Percentiles rank a stretch among this genome's conserved stretches.
phyloP scores from a whole-genome alignment of 2,888 invertebrate species.

The Eucera pruinosa region DNA sequence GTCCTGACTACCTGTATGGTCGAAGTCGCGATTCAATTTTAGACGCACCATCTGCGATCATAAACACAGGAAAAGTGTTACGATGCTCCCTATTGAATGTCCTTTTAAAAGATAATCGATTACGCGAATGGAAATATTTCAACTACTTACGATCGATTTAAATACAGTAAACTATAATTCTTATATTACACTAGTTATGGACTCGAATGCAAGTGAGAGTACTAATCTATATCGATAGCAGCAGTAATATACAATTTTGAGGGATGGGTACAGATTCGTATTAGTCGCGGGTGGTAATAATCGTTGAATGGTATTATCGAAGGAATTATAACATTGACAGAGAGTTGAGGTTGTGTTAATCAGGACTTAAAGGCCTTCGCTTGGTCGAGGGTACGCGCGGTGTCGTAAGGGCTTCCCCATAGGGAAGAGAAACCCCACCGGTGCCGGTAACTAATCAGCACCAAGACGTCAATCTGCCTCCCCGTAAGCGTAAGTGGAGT shows the following conservation, averaged over 20 bases:
- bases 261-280: background rate
- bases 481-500: constrained; percentile 37
- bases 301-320: constrained; percentile 75
- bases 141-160: background rate
- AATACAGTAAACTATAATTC: background rate
- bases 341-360: constrained; percentile 77
- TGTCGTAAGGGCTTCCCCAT: constrained; percentile 76
- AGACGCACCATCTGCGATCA: constrained; percentile 24
- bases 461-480: constrained; percentile 73
- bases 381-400: constrained; percentile 69
- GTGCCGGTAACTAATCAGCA: constrained; percentile 81
- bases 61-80: constrained; percentile 32
- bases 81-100: no score
- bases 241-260: background rate
- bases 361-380: constrained; percentile 78
- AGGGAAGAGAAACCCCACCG: constrained; percentile 77
- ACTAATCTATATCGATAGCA: background rate
- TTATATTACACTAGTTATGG: background rate
- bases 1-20: constrained; percentile 70
- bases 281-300: constrained; percentile 68
- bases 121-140: background rate
- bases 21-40: constrained; percentile 70
- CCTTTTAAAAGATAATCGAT: background rate
- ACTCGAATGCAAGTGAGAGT: no score
- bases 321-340: constrained; percentile 76